Evolutionary conservation across 2,797 vertebrate species (phyloP).

Genomic region (Myotis vivesi): DNA sequence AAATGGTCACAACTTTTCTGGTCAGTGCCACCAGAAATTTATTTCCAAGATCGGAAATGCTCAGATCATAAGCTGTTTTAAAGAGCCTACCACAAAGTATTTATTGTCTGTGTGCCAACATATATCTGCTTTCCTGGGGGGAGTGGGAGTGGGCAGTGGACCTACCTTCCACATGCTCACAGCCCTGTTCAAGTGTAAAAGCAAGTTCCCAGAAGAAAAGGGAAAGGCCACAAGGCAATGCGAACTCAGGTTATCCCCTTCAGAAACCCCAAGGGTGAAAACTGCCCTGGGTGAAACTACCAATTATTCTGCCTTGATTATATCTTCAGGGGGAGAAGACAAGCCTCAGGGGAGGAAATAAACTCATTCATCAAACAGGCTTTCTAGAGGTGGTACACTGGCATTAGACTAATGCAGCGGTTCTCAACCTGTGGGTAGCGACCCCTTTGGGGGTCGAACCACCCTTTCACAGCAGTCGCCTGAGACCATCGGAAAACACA

Average conservation of each 20-base stretch:
- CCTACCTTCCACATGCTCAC: not conserved
- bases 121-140: not conserved
- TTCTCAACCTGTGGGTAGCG: no score
- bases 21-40: not conserved
- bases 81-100: not conserved
- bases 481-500: no score
- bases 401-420: not conserved
- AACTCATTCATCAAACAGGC: not conserved
- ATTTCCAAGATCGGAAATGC: not conserved
- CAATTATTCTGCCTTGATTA: not conserved
- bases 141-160: not conserved
- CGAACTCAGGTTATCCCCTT: not conserved
- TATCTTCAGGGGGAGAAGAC: not conserved
- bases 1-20: not conserved
- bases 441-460: no score
- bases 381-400: not conserved
- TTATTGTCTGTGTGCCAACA: not conserved
- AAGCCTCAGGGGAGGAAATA: not conserved
- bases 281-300: not conserved
- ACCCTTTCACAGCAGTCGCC: no score
- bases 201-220: not conserved
- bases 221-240: not conserved
- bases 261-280: not conserved
- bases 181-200: not conserved
- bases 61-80: not conserved